A percentile compares a stretch with the other conserved stretches of the same genome.
Conservation (phyloP, 2,888 invertebrate species). For the Matsumyia berberina region DNA sequence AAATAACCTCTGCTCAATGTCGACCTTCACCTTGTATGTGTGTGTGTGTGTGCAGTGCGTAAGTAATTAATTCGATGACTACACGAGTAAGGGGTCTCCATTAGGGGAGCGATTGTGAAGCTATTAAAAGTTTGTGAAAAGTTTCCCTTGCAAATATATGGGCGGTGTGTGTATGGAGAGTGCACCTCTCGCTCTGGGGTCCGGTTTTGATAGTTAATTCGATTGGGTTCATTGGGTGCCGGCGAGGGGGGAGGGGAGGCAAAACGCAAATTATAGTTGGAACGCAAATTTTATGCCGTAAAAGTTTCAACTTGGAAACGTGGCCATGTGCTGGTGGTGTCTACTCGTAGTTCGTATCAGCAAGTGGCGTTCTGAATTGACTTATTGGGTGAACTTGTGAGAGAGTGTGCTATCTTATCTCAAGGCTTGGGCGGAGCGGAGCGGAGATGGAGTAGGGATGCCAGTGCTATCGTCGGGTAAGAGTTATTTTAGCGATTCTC, state of each 20-base stretch:
- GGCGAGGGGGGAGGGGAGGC: not conserved
- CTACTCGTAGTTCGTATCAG: conserved; percentile 58
- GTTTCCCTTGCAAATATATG: conserved; percentile 29
- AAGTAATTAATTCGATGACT: conserved; percentile 67
- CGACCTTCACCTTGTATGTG: conserved; percentile 70
- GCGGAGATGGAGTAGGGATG: conserved; percentile 2
- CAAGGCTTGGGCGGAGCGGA: conserved; percentile 5
- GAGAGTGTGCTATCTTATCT: conserved; percentile 58
- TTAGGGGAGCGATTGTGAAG: conserved; percentile 59
- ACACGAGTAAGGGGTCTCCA: conserved; percentile 20
- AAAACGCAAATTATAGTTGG: conserved; percentile 48
- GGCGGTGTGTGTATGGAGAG: not conserved
- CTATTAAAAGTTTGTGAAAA: conserved; percentile 66
- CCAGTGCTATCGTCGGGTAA: conserved; percentile 25
- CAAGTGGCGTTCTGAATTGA: conserved; percentile 59
- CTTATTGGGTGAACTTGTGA: conserved; percentile 68
- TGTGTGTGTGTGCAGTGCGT: conserved; percentile 58
- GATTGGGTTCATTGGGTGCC: conserved; percentile 26
- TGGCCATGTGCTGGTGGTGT: conserved; percentile 22
- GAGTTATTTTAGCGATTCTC: conserved; percentile 16
- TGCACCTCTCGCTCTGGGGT: not conserved
- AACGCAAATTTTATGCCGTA: conserved; percentile 29
- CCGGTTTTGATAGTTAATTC: conserved; percentile 21
- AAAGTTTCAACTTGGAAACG: conserved; percentile 43
- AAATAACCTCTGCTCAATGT: conserved; percentile 29